Evolutionary conservation across 2,797 vertebrate genomes (phyloP), one percentile per base, ranked within the genome.

Genomic region (Nannoperca obscura): DNA sequence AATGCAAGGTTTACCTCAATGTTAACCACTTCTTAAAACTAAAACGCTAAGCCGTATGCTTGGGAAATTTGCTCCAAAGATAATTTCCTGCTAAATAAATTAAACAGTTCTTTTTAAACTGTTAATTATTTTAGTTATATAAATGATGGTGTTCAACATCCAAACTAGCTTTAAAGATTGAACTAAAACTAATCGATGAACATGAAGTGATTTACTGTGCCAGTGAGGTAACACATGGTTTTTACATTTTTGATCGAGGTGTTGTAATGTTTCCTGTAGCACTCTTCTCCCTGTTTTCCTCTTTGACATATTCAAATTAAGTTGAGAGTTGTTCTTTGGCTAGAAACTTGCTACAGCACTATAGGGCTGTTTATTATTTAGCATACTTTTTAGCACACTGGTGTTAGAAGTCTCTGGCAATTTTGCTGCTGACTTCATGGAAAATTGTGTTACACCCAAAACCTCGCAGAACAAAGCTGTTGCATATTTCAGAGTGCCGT

Each of bases 401-500:
- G 38, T 79, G 77, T 82, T 52, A 34, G 78, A 86, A 79, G 83
- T 72, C 67, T 80, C 53, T 64, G 36, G 64, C 60, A 74, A 69
- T 84, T 74, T 81, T 66, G 74, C 77, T 22, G 13, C 81, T 49
- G 68, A 69, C 86, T 77, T 91, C 76, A 90, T 94, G 78, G 71
- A 91, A 89, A 85, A 89, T 90, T 91, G 19, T 34, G 50, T 78
- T 81, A 84, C 88, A 78, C 65, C 65, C 59, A 71, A 88, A 91
- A 82, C 81, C 86, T 88, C 30, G 3, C 76, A 63, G 74, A 90
- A 89, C 89, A 88, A 88, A 84, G 83, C 74, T 88, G 76, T 54
- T 92, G 80, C 77, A 88, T 91, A 90, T 90, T 94, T 91, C 66
- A 91, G 60, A 44, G 63, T 13, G 47, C 53, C 78, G 84, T 92